Base-by-base conservation (phyloP, 2,888 invertebrate species). In the Koerneria pararmatus region DNA sequence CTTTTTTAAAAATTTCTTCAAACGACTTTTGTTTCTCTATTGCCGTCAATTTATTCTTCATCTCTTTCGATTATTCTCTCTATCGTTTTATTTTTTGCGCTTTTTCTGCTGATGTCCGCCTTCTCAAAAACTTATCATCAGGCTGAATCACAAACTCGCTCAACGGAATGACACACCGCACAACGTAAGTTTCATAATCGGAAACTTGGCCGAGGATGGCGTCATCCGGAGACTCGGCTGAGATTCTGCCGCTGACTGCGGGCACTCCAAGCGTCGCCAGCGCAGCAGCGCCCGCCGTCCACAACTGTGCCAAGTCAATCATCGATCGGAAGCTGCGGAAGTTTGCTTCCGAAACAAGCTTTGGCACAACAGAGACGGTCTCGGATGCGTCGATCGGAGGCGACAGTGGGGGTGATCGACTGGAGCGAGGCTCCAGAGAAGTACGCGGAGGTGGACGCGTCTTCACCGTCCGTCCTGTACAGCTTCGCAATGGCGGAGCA, bases 331-430 rank as follows among this genome's bases (percentile, higher is more conserved):
- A 78, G 35, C 67, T 80, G 65, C 68, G 78, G 19, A 80, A 80
- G 66, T 80, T 79, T 63, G 80, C 80, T 5, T 77, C 76, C 31
- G 80, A 80, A 63, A 80, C 80, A 22, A 73, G 74, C 6, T 80
- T 80, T 65, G 76, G 71, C 24, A 73, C 75, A 6, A 73, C 75
- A 6, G 74, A 74, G 54, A 76, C 77, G 1, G 79, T 76, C 22
- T 69, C 69, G 29, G 75, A 74, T 32, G 69, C 69, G 49, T 70
- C 70, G 66, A n/a, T n/a, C n/a, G n/a, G n/a, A n/a, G n/a, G n/a
- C n/a, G n/a, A n/a, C n/a, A n/a, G n/a, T n/a, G n/a, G n/a, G n/a
- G n/a, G n/a, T n/a, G n/a, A n/a, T n/a, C n/a, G n/a, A n/a, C 11
- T 11, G n/a, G 61, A 61, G 24, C 5, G 51, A 11, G 65, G 37